Conservation (phyloP, 1,140 invertebrate species). For the Penaeus japonicus region DNA sequence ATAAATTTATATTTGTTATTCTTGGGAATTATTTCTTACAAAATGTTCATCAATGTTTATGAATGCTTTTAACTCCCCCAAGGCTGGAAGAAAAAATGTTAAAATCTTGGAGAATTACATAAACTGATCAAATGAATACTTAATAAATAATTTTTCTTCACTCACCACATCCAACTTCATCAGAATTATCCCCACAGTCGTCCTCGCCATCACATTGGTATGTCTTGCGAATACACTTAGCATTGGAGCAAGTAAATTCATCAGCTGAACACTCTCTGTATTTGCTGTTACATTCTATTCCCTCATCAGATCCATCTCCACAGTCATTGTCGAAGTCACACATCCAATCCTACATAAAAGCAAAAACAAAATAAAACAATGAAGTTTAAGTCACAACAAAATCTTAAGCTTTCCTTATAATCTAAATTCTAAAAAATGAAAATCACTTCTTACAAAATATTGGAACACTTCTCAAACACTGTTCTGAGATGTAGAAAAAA, state of each 20-base stretch:
- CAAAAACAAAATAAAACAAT: background rate
- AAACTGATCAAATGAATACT: background rate
- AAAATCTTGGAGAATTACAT: background rate
- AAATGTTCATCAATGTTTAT: no score
- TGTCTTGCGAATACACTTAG: constrained; percentile 88
- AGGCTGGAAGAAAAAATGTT: no score
- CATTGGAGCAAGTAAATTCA: constrained; percentile 93
- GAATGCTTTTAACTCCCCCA: no score
- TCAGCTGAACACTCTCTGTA: constrained; percentile 78
- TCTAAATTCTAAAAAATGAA: no score
- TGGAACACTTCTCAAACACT: no score
- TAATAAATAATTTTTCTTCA: constrained; percentile 70
- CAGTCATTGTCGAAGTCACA: constrained; percentile 94
- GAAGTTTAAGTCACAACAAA: background rate
- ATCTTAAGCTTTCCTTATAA: no score
- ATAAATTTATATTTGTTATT: no score
- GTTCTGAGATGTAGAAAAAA: no score
- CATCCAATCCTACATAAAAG: constrained; percentile 68
- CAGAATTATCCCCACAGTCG: constrained; percentile 89
- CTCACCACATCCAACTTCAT: constrained; percentile 77
- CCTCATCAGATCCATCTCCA: constrained; percentile 91
- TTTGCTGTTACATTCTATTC: constrained; percentile 83
- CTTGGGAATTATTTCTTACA: background rate
- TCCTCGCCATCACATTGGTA: constrained; percentile 91
- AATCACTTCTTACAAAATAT: no score